Percentiles rank a stretch among this genome's conserved stretches.
Evolutionary conservation across 2,888 invertebrate genomes (phyloP).

Genomic region (Petrophora chlorosata): DNA sequence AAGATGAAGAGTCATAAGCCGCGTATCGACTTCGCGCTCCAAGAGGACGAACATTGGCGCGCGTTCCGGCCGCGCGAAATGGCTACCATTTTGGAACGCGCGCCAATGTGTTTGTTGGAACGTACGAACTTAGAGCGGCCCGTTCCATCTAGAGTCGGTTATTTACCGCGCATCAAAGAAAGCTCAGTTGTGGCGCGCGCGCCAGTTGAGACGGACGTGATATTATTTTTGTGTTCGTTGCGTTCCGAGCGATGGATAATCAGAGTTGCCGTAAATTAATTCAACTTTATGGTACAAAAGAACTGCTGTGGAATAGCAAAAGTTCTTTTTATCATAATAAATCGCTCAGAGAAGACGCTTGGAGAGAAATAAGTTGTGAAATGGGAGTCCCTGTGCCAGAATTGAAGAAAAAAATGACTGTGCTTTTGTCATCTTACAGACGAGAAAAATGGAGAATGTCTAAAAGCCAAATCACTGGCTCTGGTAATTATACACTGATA

Average conservation of each 20-base stretch:
- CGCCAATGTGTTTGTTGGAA: slow-evolving; percentile 34
- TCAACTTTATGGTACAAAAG: not conserved
- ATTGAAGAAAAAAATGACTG: slow-evolving; percentile 9
- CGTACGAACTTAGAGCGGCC: slow-evolving; percentile 23
- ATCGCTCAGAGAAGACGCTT: not conserved
- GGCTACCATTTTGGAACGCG: slow-evolving; percentile 32
- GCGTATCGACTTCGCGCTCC: slow-evolving; percentile 30
- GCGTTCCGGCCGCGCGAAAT: not conserved
- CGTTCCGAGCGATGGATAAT: too few species aligned
- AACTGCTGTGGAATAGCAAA: not conserved
- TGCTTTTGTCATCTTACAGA: slow-evolving; percentile 4
- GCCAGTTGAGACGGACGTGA: too few species aligned
- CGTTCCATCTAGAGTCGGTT: slow-evolving; percentile 7
- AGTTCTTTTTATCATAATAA: not conserved
- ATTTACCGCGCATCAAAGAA: too few species aligned
- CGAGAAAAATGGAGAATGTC: slow-evolving; percentile 10
- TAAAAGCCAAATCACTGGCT: slow-evolving; percentile 24
- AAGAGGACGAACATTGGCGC: not conserved
- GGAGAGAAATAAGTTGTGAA: not conserved
- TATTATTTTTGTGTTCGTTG: not conserved
- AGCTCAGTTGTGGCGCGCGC: too few species aligned
- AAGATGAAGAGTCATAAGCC: slow-evolving; percentile 14
- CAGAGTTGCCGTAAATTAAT: too few species aligned
- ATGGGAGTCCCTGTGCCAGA: slow-evolving; percentile 7
- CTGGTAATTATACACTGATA: too few species aligned